A percentile compares a stretch with the other conserved stretches of the same genome.
Evolutionary conservation across 1,140 invertebrate species (phyloP).

Genomic region (Berghia stephanieae): DNA sequence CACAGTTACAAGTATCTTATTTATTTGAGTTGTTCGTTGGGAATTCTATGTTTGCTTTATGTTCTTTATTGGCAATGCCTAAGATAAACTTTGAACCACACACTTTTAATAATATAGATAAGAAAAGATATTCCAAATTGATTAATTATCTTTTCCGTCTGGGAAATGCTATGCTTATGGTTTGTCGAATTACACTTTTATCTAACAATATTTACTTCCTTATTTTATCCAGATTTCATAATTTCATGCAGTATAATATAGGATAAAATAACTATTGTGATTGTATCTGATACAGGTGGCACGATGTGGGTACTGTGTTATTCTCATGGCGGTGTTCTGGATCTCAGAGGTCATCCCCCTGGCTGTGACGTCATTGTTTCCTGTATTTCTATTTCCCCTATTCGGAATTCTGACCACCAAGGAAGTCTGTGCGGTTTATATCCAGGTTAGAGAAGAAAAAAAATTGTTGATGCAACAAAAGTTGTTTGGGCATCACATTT

Average conservation of each 20-base stretch:
- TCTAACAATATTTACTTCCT: neutral
- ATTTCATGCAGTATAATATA: neutral
- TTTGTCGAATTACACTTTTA: neutral
- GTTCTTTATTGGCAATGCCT: no score
- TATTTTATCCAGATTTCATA: neutral
- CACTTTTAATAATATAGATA: neutral
- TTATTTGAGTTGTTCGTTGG: no score
- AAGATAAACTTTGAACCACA: no score
- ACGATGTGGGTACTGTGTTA: conserved; percentile 76
- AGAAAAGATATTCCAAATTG: neutral
- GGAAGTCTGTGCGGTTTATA: conserved; percentile 59
- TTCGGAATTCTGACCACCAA: conserved; percentile 62
- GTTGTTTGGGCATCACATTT: no score
- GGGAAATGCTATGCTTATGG: neutral
- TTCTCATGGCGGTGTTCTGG: conserved; percentile 58
- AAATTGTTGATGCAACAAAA: neutral
- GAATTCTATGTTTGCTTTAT: no score
- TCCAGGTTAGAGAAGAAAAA: conserved; percentile 51
- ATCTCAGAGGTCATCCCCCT: conserved; percentile 68
- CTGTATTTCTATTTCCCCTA: conserved; percentile 67
- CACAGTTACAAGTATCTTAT: neutral
- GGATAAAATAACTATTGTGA: no score
- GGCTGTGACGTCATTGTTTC: conserved; percentile 68
- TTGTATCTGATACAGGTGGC: conserved; percentile 49
- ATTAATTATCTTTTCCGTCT: neutral